phyloP scores from a whole-genome alignment of 1,140 invertebrate genomes.

The Solenopsis invicta region DNA sequence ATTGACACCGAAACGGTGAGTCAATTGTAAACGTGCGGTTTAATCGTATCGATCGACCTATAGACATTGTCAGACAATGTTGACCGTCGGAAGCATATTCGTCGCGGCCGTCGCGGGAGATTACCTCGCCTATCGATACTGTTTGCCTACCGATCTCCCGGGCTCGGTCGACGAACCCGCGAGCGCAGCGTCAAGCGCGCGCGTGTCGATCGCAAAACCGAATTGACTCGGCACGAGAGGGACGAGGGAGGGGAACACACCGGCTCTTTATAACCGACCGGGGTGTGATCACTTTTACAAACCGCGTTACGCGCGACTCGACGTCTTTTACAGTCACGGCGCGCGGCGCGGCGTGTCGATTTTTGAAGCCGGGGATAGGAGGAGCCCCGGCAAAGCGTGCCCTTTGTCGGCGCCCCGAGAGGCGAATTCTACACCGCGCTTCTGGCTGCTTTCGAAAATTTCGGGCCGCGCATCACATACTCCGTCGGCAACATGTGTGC shows the following conservation, averaged over 20 bases:
- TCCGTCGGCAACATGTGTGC: conserved; percentile 31
- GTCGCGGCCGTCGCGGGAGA: neutral
- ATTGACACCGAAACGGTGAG: neutral
- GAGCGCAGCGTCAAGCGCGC: neutral
- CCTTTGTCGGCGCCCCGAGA: conserved; percentile 30
- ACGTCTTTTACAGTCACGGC: neutral
- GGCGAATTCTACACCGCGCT: conserved; percentile 28
- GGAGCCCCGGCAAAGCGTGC: neutral
- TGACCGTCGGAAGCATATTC: conserved; percentile 33
- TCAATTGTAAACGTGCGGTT: conserved; percentile 5
- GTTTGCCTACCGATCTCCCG: conserved; percentile 42
- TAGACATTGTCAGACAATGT: conserved; percentile 53
- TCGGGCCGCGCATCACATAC: neutral
- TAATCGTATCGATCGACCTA: conserved; percentile 14
- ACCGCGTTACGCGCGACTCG: conserved; percentile 17
- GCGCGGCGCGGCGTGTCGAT: conserved; percentile 23
- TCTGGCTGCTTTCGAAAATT: conserved; percentile 18
- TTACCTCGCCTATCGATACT: conserved; percentile 51
- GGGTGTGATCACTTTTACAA: conserved; percentile 17
- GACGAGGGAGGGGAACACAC: too few relatives aligned
- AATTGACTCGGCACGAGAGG: conserved; percentile 16
- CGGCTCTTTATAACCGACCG: neutral
- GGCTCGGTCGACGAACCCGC: conserved; percentile 24
- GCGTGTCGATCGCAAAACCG: conserved; percentile 20
- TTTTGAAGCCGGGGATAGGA: neutral